phyloP scores from a whole-genome alignment of 2,888 invertebrate genomes.

The Reticulitermes lucifugus region DNA sequence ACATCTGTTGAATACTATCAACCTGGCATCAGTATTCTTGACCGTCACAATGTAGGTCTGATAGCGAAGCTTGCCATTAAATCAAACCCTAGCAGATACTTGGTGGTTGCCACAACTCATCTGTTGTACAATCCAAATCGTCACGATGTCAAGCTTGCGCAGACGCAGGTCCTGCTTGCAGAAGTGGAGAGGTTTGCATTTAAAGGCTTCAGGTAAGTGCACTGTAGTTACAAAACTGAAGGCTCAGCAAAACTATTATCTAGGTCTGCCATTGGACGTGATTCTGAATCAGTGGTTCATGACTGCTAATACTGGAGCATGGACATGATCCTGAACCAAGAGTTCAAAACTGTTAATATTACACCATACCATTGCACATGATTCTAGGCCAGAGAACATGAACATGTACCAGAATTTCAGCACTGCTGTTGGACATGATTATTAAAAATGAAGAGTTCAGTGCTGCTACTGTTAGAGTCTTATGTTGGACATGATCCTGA shows the following conservation, averaged over 20 bases:
- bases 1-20: conserved; percentile 78
- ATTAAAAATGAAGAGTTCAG: no score
- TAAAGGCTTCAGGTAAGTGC: conserved; percentile 22
- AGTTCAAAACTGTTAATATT: no score
- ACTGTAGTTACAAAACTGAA: no score
- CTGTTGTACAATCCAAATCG: conserved; percentile 91
- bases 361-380: no score
- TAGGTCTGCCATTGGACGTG: no score
- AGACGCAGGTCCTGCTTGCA: conserved; percentile 84
- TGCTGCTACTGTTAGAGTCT: no score
- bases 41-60: conserved; percentile 90
- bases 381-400: no score
- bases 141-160: conserved; percentile 90
- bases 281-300: neutral
- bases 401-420: no score
- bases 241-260: no score
- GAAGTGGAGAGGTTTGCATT: conserved; percentile 85
- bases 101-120: conserved; percentile 94
- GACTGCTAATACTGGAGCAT: neutral
- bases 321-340: neutral
- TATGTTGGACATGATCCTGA: no score
- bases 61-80: conserved; percentile 78
- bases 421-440: no score
- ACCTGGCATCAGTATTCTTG: conserved; percentile 71
- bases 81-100: conserved; percentile 60